These are phyloP conservation scores for Drosophila truncata DNA, from an alignment of 1,140 invertebrate species.

Conservation along the genomic window DNA sequence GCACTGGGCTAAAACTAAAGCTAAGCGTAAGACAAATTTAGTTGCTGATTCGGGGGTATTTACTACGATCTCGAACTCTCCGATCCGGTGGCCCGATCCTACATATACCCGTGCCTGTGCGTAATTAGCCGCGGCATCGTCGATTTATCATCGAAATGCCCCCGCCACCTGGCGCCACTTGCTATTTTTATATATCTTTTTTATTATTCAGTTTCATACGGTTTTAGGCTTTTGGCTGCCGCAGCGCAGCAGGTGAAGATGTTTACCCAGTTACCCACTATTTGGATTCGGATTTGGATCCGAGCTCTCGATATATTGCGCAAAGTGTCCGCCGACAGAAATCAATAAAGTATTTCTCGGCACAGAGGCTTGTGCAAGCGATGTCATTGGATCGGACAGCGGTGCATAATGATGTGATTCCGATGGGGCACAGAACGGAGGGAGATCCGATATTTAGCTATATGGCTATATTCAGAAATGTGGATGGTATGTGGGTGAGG, in stretches of 20 bases:
- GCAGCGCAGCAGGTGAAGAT: slow-evolving; percentile 59
- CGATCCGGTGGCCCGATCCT: slow-evolving; percentile 7
- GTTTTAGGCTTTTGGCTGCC: neutral
- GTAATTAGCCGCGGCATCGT: slow-evolving; percentile 52
- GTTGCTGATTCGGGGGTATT: slow-evolving; percentile 51
- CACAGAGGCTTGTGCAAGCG: slow-evolving; percentile 40
- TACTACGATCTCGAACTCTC: slow-evolving; percentile 43
- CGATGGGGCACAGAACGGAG: slow-evolving; percentile 32
- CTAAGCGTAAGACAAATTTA: slow-evolving; percentile 57
- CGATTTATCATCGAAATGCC: slow-evolving; percentile 58
- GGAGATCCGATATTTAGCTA: neutral
- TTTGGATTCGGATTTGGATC: slow-evolving; percentile 53
- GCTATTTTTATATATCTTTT: slow-evolving; percentile 16
- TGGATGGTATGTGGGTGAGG: slow-evolving; percentile 34
- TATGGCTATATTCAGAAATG: slow-evolving; percentile 7
- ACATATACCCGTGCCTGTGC: slow-evolving; percentile 13
- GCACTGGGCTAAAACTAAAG: slow-evolving; percentile 26
- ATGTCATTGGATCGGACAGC: slow-evolving; percentile 44
- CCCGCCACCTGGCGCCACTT: slow-evolving; percentile 42
- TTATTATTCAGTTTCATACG: slow-evolving; percentile 26
- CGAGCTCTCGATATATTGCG: slow-evolving; percentile 45
- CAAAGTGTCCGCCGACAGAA: slow-evolving; percentile 51
- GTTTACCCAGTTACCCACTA: slow-evolving; percentile 58
- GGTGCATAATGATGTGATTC: slow-evolving; percentile 55
- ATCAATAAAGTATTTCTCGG: slow-evolving; percentile 55